Conservation (phyloP, 1,140 invertebrate genomes). For the Aphaenogaster floridana region DNA sequence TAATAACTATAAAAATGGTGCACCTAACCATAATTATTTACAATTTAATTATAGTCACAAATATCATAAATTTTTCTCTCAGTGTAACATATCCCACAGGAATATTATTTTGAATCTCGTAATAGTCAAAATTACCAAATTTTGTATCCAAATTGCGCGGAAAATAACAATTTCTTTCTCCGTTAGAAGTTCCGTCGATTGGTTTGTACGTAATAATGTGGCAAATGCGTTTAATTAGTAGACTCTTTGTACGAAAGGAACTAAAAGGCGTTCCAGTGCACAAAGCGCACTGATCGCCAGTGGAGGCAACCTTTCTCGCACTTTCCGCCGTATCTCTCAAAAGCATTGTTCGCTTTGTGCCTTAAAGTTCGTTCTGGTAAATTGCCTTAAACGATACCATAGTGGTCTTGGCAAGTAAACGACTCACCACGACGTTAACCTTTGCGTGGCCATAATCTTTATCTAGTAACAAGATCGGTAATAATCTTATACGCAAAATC, state of each 20-base stretch:
- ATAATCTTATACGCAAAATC: conserved; percentile 34
- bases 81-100: too few species aligned
- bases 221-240: conserved; percentile 50
- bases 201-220: conserved; percentile 38
- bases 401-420: conserved; percentile 51
- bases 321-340: conserved; percentile 49
- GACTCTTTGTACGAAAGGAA: conserved; percentile 19
- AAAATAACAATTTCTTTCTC: background rate
- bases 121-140: conserved; percentile 1
- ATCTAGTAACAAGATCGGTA: conserved; percentile 50
- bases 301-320: conserved; percentile 37
- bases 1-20: too few species aligned
- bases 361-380: conserved; percentile 72
- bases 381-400: conserved; percentile 70
- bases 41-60: too few species aligned
- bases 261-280: conserved; percentile 7
- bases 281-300: conserved; percentile 39
- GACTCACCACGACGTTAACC: conserved; percentile 61
- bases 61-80: too few species aligned
- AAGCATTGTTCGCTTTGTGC: conserved; percentile 66
- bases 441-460: conserved; percentile 65
- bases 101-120: background rate
- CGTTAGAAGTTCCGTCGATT: background rate
- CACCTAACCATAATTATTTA: too few species aligned
- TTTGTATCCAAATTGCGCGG: too few species aligned